Percentiles rank a stretch among this genome's conserved stretches.
These are phyloP conservation scores for Microtus ochrogaster DNA, from an alignment of 2,113 vertebrate genomes.

Conservation along the genomic window DNA sequence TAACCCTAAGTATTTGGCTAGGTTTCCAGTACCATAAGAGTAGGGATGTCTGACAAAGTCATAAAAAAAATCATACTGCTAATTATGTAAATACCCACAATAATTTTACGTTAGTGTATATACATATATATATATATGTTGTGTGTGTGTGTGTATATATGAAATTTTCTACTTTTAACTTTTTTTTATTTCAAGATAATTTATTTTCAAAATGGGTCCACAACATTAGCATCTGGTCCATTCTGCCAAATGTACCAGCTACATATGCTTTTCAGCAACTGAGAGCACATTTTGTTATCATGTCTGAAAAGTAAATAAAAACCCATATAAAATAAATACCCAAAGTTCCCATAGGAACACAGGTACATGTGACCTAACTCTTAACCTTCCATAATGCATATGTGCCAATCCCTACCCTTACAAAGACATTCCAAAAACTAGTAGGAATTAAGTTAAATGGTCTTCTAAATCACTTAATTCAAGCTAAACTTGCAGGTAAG, in stretches of 20 bases:
- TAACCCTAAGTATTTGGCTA: neutral
- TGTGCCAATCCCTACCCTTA: constrained; percentile 75
- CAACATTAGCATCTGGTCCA: constrained; percentile 79
- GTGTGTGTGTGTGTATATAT: too few species aligned
- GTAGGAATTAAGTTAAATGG: constrained; percentile 86
- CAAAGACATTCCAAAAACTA: constrained; percentile 82
- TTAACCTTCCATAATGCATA: neutral
- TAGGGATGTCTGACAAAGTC: neutral
- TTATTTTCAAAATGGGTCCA: constrained; percentile 90
- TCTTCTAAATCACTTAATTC: constrained; percentile 82
- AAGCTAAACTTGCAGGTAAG: constrained; percentile 77
- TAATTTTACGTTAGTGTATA: neutral
- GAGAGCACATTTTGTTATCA: constrained; percentile 83
- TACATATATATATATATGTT: neutral
- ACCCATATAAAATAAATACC: constrained; percentile 92
- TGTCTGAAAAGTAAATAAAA: constrained; percentile 90
- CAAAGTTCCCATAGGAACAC: constrained; percentile 98
- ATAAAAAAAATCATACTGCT: neutral
- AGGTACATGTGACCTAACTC: constrained; percentile 86
- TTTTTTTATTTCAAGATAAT: constrained; percentile 85
- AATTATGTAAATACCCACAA: neutral
- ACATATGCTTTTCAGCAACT: constrained; percentile 88
- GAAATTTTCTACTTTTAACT: neutral
- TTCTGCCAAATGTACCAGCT: constrained; percentile 86
- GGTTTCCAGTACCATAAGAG: neutral